Base-by-base conservation (phyloP, 2,888 invertebrate genomes). In the Druceiella hillmani region DNA sequence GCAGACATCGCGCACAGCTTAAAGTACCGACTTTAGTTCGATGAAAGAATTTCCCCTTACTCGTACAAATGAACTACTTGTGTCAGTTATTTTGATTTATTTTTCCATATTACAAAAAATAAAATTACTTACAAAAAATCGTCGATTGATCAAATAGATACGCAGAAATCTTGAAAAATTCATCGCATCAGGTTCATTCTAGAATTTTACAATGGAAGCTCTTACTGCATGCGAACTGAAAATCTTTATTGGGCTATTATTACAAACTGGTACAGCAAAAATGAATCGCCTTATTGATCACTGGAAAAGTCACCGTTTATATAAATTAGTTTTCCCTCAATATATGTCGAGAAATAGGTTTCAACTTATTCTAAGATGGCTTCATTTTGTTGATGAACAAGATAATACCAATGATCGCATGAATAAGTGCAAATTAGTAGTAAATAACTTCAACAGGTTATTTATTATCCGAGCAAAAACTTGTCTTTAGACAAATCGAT, bases 401-500 rank as follows among this genome's bases (percentile, higher is more conserved):
- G 35, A 33, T n/a, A n/a, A n/a, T n/a, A n/a, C n/a, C n/a, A n/a
- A n/a, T n/a, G n/a, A n/a, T n/a, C 17, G 33, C 31, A 6, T n/a
- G n/a, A n/a, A n/a, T n/a, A n/a, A n/a, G n/a, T n/a, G n/a, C n/a
- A n/a, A n/a, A n/a, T n/a, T n/a, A n/a, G n/a, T n/a, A n/a, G n/a
- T n/a, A n/a, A n/a, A n/a, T n/a, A n/a, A n/a, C n/a, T n/a, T n/a
- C n/a, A n/a, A n/a, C n/a, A n/a, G 12, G 31, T 33, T 28, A 42
- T 52, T 26, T 53, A 51, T 35, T 49, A 50, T 41, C 51, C 54
- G 10, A 37, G 41, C 4, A 46, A 48, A 33, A 41, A 53, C 11
- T 38, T 54, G 13, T 46, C 45, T 14, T 36, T 53, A 17, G 50
- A 54, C 36, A 52, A 55, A 33, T 48, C 48, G 4, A 50, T 54